Evolutionary conservation across 1,140 invertebrate species (phyloP), one percentile per base, ranked within the genome.

Genomic region (Ruditapes philippinarum): DNA sequence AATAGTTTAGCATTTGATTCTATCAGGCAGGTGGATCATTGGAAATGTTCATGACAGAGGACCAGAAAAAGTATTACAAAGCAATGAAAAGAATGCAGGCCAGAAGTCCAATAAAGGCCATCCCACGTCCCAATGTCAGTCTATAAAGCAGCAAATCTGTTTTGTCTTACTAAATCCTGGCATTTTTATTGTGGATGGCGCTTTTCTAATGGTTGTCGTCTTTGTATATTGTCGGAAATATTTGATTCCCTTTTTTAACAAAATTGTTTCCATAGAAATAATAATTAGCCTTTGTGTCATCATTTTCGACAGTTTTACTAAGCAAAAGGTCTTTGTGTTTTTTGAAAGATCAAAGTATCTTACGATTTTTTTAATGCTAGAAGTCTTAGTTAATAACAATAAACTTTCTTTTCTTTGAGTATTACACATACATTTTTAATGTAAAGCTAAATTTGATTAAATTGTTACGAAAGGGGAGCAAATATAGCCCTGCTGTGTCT

Each of bases 11-110:
- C n/a, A 22, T 80, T 54, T 51, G 78, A 31, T 60, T 83, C n/a
- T 33, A 79, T 54, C 74, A 97, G 96, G 98, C 98, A 94, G 99
- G 99, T 94, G 99, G 99, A 92, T 99, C 99, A 88, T 97, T 99
- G 83, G 99, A 99, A 96, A 99, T 99, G 98, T 99, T 99, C 97
- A 99, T 99, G 99, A 99, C 99, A 91, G 99, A 99, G 96, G 99
- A 99, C 96, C 99, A 99, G 96, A 99, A 99, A 97, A 99, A 99
- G 96, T 99, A 99, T 96, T 99, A 99, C 97, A 99, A 99, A 96
- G 99, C 99, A 76, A 99, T 99, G 99, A 99, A 99, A 96, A 99
- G 99, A 96, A 99, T 99, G 98, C 98, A 98, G 91, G 98, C 98
- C 68, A 99, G 99, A 96, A 99, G 99, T 96, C 99, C 99, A 57